phyloP scores from a whole-genome alignment of 2,113 vertebrate genomes.

The Nestor notabilis region DNA sequence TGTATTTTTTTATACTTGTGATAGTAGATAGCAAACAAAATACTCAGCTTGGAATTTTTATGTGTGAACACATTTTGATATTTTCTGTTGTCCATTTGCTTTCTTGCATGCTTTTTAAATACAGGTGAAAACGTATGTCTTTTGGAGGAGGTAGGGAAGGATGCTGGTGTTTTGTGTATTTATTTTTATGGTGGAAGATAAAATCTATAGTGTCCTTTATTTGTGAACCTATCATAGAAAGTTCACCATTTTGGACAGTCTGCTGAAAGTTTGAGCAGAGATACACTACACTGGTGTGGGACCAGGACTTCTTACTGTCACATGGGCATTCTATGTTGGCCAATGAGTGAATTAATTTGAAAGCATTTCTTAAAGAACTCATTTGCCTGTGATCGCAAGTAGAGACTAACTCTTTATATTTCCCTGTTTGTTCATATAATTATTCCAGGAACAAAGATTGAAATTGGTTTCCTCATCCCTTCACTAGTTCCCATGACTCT shows the following conservation, averaged over 20 bases:
- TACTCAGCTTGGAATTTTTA: not conserved
- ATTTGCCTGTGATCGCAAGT: not conserved
- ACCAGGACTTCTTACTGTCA: not conserved
- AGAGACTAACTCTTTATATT: not conserved
- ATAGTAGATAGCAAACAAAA: not conserved
- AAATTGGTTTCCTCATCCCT: not conserved
- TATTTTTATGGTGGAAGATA: not conserved
- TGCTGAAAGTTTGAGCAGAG: not conserved
- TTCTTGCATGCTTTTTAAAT: not conserved
- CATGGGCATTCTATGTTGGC: not conserved
- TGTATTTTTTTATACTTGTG: not conserved
- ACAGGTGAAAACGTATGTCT: not conserved
- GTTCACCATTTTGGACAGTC: not conserved
- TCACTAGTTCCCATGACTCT: not conserved
- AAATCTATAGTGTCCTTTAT: not conserved
- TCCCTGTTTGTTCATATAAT: not conserved
- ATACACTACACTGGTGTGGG: not conserved
- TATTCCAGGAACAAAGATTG: not conserved
- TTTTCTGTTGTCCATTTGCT: not conserved
- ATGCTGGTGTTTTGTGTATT: not conserved
- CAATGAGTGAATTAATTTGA: not conserved
- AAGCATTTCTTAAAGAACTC: not conserved
- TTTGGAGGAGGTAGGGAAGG: not conserved
- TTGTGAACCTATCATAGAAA: not conserved
- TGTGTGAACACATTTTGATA: not conserved